A percentile compares a stretch with the other conserved stretches of the same genome.
Conservation (phyloP, 1,140 invertebrate genomes). For the Caenorhabditis elegans region DNA sequence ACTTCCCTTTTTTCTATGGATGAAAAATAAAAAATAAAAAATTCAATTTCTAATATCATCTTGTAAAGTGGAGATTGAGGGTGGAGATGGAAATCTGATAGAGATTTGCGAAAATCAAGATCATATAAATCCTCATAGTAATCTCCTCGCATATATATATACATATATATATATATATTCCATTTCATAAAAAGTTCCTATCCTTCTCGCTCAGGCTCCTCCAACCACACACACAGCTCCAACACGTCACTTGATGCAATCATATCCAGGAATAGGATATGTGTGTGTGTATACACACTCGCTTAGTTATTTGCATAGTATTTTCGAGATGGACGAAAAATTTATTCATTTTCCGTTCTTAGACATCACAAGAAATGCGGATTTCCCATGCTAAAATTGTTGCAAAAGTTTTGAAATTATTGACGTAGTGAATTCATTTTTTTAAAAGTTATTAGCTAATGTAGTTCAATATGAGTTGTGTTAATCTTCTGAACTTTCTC, state of each 20-base stretch:
- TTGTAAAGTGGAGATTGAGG: not conserved
- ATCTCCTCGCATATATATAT: too few species aligned
- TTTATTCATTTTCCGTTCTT: slow-evolving; percentile 14
- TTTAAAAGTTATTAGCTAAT: too few species aligned
- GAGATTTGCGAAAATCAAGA: not conserved
- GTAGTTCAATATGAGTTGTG: too few species aligned
- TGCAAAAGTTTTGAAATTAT: too few species aligned
- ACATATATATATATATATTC: too few species aligned
- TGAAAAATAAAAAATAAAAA: too few species aligned
- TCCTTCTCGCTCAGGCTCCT: not conserved
- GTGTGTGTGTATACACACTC: not conserved
- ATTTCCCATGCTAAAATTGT: not conserved
- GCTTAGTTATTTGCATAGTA: not conserved
- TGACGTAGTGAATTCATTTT: too few species aligned
- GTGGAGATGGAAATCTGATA: not conserved
- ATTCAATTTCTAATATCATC: too few species aligned
- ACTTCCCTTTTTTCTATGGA: too few species aligned
- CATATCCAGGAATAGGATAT: slow-evolving; percentile 31
- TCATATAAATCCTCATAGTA: not conserved
- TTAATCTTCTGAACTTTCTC: too few species aligned
- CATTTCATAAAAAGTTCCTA: not conserved
- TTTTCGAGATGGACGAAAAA: not conserved
- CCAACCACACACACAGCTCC: not conserved
- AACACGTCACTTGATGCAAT: slow-evolving; percentile 29
- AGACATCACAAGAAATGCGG: not conserved